phyloP scores from a whole-genome alignment of 2,113 vertebrate species.

The Tringa solitaria region DNA sequence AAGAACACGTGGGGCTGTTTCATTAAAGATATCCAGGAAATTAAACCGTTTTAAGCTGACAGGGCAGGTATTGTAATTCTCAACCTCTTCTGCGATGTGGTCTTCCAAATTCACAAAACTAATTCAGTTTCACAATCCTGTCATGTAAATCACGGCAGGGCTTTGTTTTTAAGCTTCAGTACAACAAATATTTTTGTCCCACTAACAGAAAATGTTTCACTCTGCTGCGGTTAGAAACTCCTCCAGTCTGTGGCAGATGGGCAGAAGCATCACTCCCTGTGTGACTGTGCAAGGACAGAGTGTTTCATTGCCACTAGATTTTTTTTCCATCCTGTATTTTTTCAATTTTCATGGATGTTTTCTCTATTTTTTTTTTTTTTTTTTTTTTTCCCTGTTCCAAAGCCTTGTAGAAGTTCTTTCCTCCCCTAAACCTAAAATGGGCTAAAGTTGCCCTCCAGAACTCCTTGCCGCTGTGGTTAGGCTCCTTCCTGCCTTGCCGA shows the following conservation, averaged over 20 bases:
- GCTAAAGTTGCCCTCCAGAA: not conserved
- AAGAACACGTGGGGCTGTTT: not conserved
- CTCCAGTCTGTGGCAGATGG: not conserved
- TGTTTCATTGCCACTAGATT: not conserved
- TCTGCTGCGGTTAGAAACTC: not conserved
- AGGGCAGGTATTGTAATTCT: not conserved
- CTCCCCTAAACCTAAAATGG: not conserved
- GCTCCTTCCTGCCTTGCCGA: not conserved
- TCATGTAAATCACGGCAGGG: not conserved
- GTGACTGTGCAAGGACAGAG: not conserved
- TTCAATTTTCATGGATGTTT: not conserved
- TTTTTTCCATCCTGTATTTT: not conserved
- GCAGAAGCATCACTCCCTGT: not conserved
- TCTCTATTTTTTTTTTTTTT: not conserved
- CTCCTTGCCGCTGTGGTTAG: not conserved
- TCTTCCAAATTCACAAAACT: not conserved
- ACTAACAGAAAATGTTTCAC: not conserved
- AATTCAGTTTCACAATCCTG: not conserved
- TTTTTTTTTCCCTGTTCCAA: not conserved
- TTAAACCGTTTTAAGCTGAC: not conserved
- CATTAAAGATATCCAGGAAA: constrained; percentile 19
- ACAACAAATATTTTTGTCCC: not conserved
- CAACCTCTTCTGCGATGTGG: not conserved
- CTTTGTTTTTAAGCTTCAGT: not conserved
- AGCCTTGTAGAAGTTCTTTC: not conserved